A percentile compares a stretch with the other conserved stretches of the same genome.
Evolutionary conservation across 2,797 vertebrate genomes (phyloP).

Genomic region (Cryptoblepharus egeriae): DNA sequence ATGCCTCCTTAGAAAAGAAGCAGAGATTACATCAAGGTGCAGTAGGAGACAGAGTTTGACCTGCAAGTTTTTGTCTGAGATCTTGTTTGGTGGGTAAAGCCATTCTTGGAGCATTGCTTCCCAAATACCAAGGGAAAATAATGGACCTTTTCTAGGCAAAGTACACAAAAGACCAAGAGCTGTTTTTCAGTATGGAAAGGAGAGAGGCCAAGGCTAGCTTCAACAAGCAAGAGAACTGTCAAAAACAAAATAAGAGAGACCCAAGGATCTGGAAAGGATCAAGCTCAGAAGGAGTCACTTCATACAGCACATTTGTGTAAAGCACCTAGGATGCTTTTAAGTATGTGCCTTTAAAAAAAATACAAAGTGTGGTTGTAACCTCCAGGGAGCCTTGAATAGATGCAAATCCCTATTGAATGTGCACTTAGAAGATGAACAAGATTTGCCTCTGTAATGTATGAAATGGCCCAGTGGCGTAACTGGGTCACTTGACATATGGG

Average conservation of each 20-base stretch:
- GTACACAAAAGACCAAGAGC: constrained; percentile 8
- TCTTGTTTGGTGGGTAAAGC: constrained; percentile 44
- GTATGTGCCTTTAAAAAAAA: too few relatives aligned
- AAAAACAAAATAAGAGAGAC: constrained; percentile 33
- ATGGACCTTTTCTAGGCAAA: constrained; percentile 23
- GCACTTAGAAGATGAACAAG: too few relatives aligned
- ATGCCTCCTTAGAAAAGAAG: constrained; percentile 10
- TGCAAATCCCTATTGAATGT: too few relatives aligned
- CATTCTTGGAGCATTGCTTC: constrained; percentile 32
- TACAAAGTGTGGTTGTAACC: too few relatives aligned
- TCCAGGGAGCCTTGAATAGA: too few relatives aligned
- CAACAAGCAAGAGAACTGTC: neutral
- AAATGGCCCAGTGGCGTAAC: too few relatives aligned
- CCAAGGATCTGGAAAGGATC: constrained; percentile 13
- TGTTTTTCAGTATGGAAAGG: constrained; percentile 15
- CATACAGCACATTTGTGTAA: neutral
- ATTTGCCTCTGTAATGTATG: neutral
- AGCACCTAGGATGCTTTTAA: neutral
- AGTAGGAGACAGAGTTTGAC: constrained; percentile 30
- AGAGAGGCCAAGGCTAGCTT: neutral
- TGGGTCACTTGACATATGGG: too few relatives aligned
- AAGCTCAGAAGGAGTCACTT: neutral
- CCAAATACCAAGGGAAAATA: constrained; percentile 38
- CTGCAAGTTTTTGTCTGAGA: constrained; percentile 42
- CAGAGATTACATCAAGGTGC: constrained; percentile 21